These are phyloP conservation scores for Cryptophagus acutangulus DNA, from an alignment of 2,888 invertebrate species.

Conservation along the genomic window DNA sequence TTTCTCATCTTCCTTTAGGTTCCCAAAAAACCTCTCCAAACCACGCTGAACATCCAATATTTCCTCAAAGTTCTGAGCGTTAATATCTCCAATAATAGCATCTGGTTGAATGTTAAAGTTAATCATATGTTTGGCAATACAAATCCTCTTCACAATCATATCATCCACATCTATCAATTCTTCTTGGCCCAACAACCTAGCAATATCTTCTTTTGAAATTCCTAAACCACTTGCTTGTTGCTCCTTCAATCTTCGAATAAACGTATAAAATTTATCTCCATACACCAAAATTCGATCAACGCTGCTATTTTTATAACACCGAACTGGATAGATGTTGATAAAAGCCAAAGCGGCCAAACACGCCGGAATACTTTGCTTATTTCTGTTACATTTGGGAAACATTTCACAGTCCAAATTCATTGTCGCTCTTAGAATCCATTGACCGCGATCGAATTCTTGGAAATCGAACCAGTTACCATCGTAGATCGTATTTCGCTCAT, in stretches of 20 bases:
- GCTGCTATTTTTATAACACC: constrained; percentile 54
- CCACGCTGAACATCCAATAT: constrained; percentile 38
- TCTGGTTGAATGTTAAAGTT: constrained; percentile 39
- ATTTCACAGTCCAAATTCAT: constrained; percentile 33
- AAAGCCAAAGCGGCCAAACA: constrained; percentile 57
- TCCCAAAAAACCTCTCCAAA: constrained; percentile 44
- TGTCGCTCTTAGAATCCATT: constrained; percentile 44
- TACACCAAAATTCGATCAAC: constrained; percentile 59
- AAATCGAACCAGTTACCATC: constrained; percentile 43
- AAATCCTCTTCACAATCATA: constrained; percentile 36
- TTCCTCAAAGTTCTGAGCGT: constrained; percentile 30
- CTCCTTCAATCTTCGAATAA: constrained; percentile 41
- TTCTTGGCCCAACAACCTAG: constrained; percentile 31
- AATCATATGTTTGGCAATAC: constrained; percentile 41
- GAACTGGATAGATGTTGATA: constrained; percentile 53
- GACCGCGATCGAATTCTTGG: constrained; percentile 41
- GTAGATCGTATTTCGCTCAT: constrained; percentile 27
- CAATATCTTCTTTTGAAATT: constrained; percentile 37
- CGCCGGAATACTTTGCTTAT: constrained; percentile 54
- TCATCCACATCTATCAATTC: constrained; percentile 35
- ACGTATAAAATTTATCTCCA: constrained; percentile 58
- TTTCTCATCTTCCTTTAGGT: no score
- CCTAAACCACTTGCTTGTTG: constrained; percentile 27
- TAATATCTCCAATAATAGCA: constrained; percentile 40
- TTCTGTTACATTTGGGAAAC: constrained; percentile 40